Evolutionary conservation across 1,140 invertebrate genomes (phyloP).

Genomic region (Penaeus vannamei): DNA sequence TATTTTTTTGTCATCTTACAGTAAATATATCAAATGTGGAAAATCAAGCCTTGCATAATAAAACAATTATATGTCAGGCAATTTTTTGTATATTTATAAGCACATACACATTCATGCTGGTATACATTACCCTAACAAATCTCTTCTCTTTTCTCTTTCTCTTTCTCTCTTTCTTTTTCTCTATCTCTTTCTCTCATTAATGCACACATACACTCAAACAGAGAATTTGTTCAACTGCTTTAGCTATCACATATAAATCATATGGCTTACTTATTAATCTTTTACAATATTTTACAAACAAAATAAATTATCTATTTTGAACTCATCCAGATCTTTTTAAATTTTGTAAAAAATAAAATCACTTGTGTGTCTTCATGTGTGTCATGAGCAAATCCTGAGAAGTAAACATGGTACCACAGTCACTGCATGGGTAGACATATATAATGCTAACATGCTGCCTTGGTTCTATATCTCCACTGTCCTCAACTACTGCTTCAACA

Average conservation of each 20-base stretch:
- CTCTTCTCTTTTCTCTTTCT: no score
- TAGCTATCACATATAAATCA: background rate
- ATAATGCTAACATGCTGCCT: slow-evolving; percentile 42
- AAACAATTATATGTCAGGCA: no score
- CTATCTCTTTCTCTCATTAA: background rate
- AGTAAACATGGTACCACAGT: slow-evolving; percentile 22
- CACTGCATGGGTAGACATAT: slow-evolving; percentile 36
- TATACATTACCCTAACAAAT: no score
- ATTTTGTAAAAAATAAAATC: background rate
- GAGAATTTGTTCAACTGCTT: background rate
- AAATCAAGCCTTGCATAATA: no score
- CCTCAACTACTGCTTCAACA: slow-evolving; percentile 34
- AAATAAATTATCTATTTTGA: background rate
- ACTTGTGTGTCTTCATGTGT: slow-evolving; percentile 13
- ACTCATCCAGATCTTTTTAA: background rate
- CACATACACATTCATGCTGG: no score
- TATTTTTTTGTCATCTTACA: no score
- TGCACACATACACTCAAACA: background rate
- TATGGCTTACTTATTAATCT: background rate
- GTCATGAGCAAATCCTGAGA: slow-evolving; percentile 17
- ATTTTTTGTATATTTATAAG: no score
- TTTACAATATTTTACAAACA: background rate
- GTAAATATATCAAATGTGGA: no score
- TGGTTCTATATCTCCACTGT: slow-evolving; percentile 10
- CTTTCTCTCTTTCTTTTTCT: background rate